Evolutionary conservation across 1,140 invertebrate species (phyloP).

Genomic region (Ephestia elutella): DNA sequence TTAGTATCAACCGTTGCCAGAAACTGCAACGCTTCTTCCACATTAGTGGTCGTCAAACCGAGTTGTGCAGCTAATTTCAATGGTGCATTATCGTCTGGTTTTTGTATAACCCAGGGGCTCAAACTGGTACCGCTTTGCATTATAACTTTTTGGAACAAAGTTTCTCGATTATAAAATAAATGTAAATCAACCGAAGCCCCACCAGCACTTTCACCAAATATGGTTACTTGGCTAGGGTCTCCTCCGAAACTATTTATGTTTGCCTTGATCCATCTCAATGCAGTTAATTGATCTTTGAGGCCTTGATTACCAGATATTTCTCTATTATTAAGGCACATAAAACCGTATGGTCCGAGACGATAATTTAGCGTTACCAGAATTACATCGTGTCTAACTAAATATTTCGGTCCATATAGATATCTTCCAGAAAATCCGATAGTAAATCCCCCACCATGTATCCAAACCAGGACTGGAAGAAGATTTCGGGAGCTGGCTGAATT

Average conservation of each 20-base stretch:
- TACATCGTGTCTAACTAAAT: slow-evolving; percentile 11
- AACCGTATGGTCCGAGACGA: slow-evolving; percentile 76
- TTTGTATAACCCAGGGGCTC: neutral
- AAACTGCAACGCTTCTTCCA: slow-evolving; percentile 5
- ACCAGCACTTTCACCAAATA: slow-evolving; percentile 80
- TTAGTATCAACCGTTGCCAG: slow-evolving; percentile 6
- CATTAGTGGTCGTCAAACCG: neutral
- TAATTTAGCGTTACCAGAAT: slow-evolving; percentile 77
- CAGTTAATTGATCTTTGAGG: slow-evolving; percentile 79
- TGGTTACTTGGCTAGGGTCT: slow-evolving; percentile 76
- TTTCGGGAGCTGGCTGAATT: slow-evolving; percentile 13
- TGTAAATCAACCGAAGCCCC: slow-evolving; percentile 41
- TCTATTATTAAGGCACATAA: slow-evolving; percentile 77
- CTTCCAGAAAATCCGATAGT: slow-evolving; percentile 61
- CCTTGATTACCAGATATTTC: slow-evolving; percentile 80
- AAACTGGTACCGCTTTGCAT: slow-evolving; percentile 11
- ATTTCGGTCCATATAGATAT: slow-evolving; percentile 47
- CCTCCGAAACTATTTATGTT: slow-evolving; percentile 81
- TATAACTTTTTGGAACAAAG: slow-evolving; percentile 11
- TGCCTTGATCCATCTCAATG: slow-evolving; percentile 77
- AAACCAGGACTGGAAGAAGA: slow-evolving; percentile 78
- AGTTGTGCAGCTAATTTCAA: slow-evolving; percentile 11
- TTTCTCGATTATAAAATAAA: slow-evolving; percentile 15
- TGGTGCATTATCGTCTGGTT: slow-evolving; percentile 3
- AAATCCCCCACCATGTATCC: slow-evolving; percentile 81